phyloP scores from a whole-genome alignment of 2,113 vertebrate species.

The Ia io region DNA sequence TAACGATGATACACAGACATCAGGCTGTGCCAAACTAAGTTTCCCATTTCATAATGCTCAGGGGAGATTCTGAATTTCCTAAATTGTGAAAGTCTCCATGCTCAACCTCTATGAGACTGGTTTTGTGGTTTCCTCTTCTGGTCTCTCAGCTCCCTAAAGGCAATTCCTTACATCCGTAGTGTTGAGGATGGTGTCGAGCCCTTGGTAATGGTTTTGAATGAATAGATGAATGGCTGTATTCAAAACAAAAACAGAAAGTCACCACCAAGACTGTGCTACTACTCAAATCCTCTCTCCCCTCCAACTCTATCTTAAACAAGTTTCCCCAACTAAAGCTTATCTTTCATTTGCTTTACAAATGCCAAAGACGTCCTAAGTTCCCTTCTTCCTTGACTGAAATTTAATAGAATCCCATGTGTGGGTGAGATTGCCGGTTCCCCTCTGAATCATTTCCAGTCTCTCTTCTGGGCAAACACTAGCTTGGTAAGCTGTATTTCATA shows the following conservation, averaged over 20 bases:
- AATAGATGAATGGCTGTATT: neutral
- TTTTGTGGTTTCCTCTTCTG: neutral
- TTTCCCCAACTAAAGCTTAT: neutral
- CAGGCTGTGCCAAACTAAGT: neutral
- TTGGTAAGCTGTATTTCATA: slow-evolving; percentile 60
- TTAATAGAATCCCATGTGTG: neutral
- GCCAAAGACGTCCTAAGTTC: neutral
- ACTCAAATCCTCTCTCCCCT: neutral
- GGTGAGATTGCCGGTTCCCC: neutral
- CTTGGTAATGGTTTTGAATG: neutral
- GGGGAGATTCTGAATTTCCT: neutral
- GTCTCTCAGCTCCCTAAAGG: neutral
- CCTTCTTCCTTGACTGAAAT: neutral
- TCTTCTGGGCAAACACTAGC: slow-evolving; percentile 24
- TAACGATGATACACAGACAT: neutral
- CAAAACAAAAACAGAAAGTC: neutral
- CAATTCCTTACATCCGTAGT: neutral
- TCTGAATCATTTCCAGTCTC: neutral
- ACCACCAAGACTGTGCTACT: neutral
- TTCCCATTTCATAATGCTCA: neutral
- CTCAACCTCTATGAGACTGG: neutral
- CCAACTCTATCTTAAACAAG: neutral
- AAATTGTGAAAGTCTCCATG: neutral
- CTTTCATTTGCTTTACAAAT: slow-evolving; percentile 9
- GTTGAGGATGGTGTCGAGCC: neutral